Evolutionary conservation across 2,113 vertebrate genomes (phyloP).

Genomic region (Antidorcas marsupialis): DNA sequence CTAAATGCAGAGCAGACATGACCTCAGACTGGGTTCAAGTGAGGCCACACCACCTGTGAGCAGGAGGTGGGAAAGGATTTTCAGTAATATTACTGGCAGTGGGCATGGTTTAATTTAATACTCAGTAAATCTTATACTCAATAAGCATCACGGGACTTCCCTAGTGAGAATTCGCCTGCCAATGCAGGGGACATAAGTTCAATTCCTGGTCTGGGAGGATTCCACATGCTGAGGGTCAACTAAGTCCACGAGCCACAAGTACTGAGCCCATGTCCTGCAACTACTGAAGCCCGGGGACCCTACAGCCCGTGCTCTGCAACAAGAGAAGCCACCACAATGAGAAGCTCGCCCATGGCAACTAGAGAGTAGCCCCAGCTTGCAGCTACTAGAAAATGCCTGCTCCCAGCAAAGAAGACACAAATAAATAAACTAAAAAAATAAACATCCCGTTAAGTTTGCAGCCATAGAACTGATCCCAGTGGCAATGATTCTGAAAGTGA

Average conservation of each 20-base stretch:
- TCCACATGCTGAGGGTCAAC: background rate
- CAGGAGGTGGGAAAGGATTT: background rate
- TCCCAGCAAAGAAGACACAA: background rate
- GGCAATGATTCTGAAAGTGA: background rate
- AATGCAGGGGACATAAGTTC: background rate
- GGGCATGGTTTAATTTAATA: background rate
- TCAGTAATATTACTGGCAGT: background rate
- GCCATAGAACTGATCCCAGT: background rate
- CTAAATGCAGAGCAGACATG: background rate
- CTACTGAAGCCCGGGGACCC: background rate
- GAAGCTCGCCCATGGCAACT: background rate
- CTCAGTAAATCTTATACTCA: background rate
- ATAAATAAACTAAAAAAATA: background rate
- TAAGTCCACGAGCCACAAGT: background rate
- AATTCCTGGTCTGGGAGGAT: background rate
- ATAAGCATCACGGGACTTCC: background rate
- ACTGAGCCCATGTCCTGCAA: background rate
- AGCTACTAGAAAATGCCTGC: background rate
- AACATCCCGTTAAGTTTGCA: background rate
- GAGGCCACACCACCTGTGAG: background rate
- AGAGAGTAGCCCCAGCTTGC: background rate
- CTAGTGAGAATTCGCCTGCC: background rate
- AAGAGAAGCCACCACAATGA: background rate
- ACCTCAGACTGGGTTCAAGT: background rate
- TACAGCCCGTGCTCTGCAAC: background rate